phyloP scores from a whole-genome alignment of 2,113 vertebrate genomes.

The Elaphurus davidianus region DNA sequence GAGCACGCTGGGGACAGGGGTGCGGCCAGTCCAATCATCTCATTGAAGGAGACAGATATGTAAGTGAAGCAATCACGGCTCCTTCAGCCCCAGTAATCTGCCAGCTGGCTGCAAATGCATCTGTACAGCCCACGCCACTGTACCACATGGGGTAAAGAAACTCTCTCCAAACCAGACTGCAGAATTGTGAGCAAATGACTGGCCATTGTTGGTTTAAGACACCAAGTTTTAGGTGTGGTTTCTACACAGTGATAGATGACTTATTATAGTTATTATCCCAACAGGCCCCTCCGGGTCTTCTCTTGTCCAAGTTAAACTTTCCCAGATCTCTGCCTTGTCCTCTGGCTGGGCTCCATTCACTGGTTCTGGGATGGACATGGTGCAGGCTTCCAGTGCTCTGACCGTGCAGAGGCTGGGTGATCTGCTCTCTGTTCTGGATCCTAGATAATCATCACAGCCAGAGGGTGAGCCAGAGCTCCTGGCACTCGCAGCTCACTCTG shows the following conservation, averaged over 20 bases:
- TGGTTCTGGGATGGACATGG: not conserved
- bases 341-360: not conserved
- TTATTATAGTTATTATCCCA: not conserved
- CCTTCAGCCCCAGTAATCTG: not conserved
- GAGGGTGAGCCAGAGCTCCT: not conserved
- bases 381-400: not conserved
- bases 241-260: not conserved
- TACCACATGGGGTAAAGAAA: not conserved
- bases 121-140: not conserved
- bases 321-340: not conserved
- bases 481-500: not conserved
- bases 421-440: not conserved
- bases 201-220: constrained; percentile 25
- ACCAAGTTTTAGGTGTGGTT: constrained; percentile 12
- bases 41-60: not conserved
- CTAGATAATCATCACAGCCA: not conserved
- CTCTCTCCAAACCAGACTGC: not conserved
- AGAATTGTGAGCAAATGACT: constrained; percentile 11
- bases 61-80: not conserved
- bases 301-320: not conserved
- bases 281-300: not conserved
- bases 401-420: not conserved
- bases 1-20: rapidly evolving
- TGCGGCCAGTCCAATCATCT: too few species aligned
- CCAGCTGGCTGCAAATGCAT: not conserved